Conservation (phyloP, 2,113 vertebrate species). For the Sinocyclocheilus maitianheensis region DNA sequence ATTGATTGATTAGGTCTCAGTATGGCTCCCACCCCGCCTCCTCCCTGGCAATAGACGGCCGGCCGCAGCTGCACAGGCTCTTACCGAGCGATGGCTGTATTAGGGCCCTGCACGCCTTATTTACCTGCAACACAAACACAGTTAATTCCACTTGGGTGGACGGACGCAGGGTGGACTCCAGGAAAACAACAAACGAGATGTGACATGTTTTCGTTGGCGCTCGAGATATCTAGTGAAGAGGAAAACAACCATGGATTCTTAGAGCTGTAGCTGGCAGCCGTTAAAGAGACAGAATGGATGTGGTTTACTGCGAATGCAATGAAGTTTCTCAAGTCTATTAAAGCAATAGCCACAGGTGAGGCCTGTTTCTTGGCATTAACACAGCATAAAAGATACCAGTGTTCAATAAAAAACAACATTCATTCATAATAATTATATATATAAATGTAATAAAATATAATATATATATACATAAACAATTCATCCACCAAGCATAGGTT, state of each 20-base stretch:
- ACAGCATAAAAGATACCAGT: not conserved
- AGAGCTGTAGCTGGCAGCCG: constrained; percentile 55
- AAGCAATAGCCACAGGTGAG: not conserved
- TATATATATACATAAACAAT: no score
- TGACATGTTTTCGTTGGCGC: constrained; percentile 67
- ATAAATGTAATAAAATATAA: no score
- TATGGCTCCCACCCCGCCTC: constrained; percentile 77
- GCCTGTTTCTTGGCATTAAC: not conserved
- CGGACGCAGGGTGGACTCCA: constrained; percentile 61
- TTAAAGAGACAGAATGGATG: constrained; percentile 52
- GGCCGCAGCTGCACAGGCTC: constrained; percentile 73
- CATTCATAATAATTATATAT: not conserved
- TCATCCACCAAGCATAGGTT: no score
- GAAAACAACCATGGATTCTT: constrained; percentile 64
- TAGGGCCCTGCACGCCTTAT: constrained; percentile 81
- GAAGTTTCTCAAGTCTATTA: constrained; percentile 14
- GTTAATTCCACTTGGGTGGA: constrained; percentile 88
- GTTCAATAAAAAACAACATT: not conserved
- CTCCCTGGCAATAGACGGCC: constrained; percentile 73
- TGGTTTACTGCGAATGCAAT: constrained; percentile 47
- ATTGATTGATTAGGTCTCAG: constrained; percentile 99
- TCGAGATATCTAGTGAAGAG: constrained; percentile 61
- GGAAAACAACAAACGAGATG: constrained; percentile 67
- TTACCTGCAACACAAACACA: constrained; percentile 89
- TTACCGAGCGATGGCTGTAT: constrained; percentile 86